Percentiles rank a stretch among this genome's conserved stretches.
Conservation (phyloP, 1,140 invertebrate species). For the Epicauta chinensis region DNA sequence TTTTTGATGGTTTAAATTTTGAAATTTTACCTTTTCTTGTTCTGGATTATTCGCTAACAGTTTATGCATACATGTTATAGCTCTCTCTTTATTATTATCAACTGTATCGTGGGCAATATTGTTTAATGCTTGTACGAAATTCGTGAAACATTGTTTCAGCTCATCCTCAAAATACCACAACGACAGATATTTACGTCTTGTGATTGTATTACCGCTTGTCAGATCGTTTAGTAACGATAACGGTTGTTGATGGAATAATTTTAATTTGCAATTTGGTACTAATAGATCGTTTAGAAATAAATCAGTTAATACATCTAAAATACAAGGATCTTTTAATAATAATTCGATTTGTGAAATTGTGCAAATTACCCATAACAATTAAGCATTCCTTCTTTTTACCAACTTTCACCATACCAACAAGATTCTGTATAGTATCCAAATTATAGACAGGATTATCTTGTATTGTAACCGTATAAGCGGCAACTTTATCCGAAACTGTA, state of each 20-base stretch:
- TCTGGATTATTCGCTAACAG: conserved; percentile 79
- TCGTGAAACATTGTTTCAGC: conserved; percentile 69
- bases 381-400: conserved; percentile 72
- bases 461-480: conserved; percentile 73
- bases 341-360: conserved; percentile 1
- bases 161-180: conserved; percentile 79
- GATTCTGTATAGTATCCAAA: conserved; percentile 58
- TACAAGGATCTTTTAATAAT: conserved; percentile 19
- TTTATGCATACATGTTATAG: conserved; percentile 69
- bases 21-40: conserved; percentile 65
- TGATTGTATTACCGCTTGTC: conserved; percentile 47
- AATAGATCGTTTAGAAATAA: conserved; percentile 72
- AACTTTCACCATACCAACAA: conserved; percentile 74
- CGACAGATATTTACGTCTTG: conserved; percentile 50
- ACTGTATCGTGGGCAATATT: conserved; percentile 60
- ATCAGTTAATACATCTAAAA: conserved; percentile 63
- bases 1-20: background rate
- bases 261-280: conserved; percentile 63
- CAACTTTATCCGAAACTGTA: conserved; percentile 78
- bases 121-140: conserved; percentile 59
- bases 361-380: conserved; percentile 52
- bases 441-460: conserved; percentile 82
- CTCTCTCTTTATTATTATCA: conserved; percentile 76
- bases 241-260: conserved; percentile 65
- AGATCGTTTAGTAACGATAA: conserved; percentile 47